Evolutionary conservation across 1,140 invertebrate species (phyloP).

Genomic region (Drosophila oshimai): DNA sequence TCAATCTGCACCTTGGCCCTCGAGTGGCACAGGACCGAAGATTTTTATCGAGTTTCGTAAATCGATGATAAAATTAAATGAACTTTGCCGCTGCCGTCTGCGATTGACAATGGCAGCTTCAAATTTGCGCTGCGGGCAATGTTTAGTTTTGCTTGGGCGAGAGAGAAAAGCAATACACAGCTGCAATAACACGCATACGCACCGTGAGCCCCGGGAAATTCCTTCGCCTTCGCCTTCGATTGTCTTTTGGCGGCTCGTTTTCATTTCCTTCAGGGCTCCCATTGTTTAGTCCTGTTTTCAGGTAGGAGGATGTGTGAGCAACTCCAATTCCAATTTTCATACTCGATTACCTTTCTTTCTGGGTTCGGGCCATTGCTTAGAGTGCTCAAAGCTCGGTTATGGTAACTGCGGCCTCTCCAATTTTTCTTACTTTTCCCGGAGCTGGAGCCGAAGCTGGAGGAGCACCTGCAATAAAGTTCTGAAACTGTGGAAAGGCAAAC

Average conservation of each 20-base stretch:
- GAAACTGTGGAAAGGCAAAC: constrained; percentile 69
- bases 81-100: constrained; percentile 45
- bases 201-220: constrained; percentile 32
- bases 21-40: constrained; percentile 17
- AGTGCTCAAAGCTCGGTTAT: constrained; percentile 30
- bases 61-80: constrained; percentile 77
- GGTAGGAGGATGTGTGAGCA: not conserved
- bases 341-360: constrained; percentile 71
- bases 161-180: constrained; percentile 9
- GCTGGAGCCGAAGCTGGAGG: not conserved
- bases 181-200: constrained; percentile 65
- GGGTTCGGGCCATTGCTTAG: constrained; percentile 46
- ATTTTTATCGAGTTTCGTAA: constrained; percentile 77
- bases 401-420: constrained; percentile 21
- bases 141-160: constrained; percentile 51
- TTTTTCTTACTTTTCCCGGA: constrained; percentile 1
- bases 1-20: constrained; percentile 64
- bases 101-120: constrained; percentile 61
- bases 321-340: constrained; percentile 78
- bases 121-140: constrained; percentile 35
- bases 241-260: constrained; percentile 56
- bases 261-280: constrained; percentile 36
- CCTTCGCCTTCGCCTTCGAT: constrained; percentile 24
- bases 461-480: constrained; percentile 49
- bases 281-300: constrained; percentile 18